Evolutionary conservation across 2,888 invertebrate genomes (phyloP), one percentile per base, ranked within the genome.

Genomic region (Cheilosia pagana): DNA sequence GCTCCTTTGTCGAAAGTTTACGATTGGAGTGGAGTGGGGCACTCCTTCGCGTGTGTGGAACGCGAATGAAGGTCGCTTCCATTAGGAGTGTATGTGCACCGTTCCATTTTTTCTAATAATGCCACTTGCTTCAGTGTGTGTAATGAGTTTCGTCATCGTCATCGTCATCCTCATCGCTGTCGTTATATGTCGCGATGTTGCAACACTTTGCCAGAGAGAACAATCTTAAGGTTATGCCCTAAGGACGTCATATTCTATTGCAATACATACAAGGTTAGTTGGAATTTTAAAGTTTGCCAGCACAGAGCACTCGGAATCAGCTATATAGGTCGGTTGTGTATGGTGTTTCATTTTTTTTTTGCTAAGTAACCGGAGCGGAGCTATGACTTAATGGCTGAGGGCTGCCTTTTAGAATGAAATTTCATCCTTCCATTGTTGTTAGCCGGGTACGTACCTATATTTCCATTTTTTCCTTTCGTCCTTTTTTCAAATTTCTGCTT

Each of bases 161-260:
- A 39, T 53, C 45, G 45, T 55, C 52, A n/a, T 23, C 45, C 6
- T 41, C 21, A 31, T 41, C 23, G 71, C 16, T 48, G 52, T 19
- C 55, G 59, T 60, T 25, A 59, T 19, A 35, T n/a, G 41, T 67
- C 53, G 41, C 50, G 23, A 14, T 41, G 28, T 28, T 50, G 12
- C 28, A 25, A 41, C 60, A 53, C 60, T 76, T 55, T 35, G 28
- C 57, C 16, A 50, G 50, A 74, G 50, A 74, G 72, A 63, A 83
- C 41, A 59, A 75, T 85, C 81, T 79, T 81, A 81, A 81, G 85
- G 85, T 85, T 81, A 71, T 85, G 81, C 85, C 85, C 68, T 72
- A n/a, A 76, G 85, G 81, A 81, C 75, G 62, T 75, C 79, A 70
- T 65, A 55, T 81, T 71, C 79, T 68, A 76, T 43, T 62, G 63